A percentile compares a stretch with the other conserved stretches of the same genome.
phyloP scores from a whole-genome alignment of 2,113 vertebrate species.

The Poeciliopsis turrubarensis region DNA sequence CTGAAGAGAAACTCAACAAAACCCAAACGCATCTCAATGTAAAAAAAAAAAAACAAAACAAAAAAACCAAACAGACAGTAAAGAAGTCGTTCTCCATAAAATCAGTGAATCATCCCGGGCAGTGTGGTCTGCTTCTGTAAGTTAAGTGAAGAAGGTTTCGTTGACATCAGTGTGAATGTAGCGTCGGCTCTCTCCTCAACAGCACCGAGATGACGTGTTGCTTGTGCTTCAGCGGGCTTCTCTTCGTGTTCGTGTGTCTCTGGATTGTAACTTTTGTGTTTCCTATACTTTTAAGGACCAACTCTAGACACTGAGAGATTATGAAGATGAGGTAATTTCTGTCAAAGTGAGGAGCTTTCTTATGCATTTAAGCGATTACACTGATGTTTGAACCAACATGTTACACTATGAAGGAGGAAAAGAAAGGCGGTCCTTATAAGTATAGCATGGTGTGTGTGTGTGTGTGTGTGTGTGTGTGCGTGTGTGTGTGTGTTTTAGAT shows the following conservation, averaged over 20 bases:
- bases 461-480: conserved; percentile 11
- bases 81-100: conserved; percentile 79
- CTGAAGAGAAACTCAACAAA: conserved; percentile 63
- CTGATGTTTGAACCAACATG: conserved; percentile 2
- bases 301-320: background rate
- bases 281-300: conserved; percentile 66
- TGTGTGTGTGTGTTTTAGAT: conserved; percentile 13
- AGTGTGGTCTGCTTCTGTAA: conserved; percentile 55
- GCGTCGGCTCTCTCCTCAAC: conserved; percentile 38
- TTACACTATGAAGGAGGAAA: conserved; percentile 9
- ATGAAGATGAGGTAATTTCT: conserved; percentile 45
- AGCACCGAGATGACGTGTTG: conserved; percentile 41
- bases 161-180: conserved; percentile 37
- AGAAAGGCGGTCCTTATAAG: conserved; percentile 53
- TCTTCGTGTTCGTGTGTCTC: conserved; percentile 40
- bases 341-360: conserved; percentile 18
- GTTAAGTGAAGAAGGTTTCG: conserved; percentile 43
- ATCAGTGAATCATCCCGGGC: conserved; percentile 69
- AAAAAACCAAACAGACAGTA: conserved; percentile 22
- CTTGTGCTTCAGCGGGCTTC: conserved; percentile 69
- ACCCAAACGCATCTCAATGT: conserved; percentile 74
- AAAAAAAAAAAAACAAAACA: conserved; percentile 23
- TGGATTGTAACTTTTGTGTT: conserved; percentile 44
- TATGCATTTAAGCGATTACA: conserved; percentile 37
- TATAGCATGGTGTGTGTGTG: conserved; percentile 34